Base-by-base conservation (phyloP, 2,113 vertebrate species). In the Trinectes maculatus region DNA sequence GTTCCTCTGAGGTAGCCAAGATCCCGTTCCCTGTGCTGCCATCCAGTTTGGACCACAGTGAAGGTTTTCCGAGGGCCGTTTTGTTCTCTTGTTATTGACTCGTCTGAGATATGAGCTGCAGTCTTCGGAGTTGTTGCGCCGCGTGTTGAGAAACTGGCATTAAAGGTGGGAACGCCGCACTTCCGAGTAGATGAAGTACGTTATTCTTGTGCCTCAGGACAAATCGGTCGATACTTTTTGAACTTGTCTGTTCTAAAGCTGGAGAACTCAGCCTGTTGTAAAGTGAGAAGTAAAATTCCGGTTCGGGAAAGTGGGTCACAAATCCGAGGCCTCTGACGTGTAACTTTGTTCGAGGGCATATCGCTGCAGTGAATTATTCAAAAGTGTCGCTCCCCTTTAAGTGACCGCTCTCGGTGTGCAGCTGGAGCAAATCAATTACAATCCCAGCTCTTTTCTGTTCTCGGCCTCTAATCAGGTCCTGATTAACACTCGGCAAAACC, bases 401-500 rank as follows among this genome's bases (percentile, higher is more conserved):
- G 51, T 62, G 51, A 83, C 69, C 73, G 73, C 82, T 84, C 56
- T 65, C 36, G 34, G 15, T 55, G 52, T 25, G 75, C 69, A 44
- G 49, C 55, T n/a, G 13, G 18, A 54, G 57, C 22, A 55, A 83
- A 87, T 82, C 74, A 84, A 79, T 87, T 80, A 79, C 58, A 77
- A 62, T 67, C 57, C 56, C 13, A 24, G 37, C 71, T 58, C 54
- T 47, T 76, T 59, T 79, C 54, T 52, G 39, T 64, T 56, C 51
- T 43, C 77, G 39, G 47, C 55, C 48, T 86, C 75, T 86, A 80
- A 90, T 90, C 75, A 84, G 83, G 52, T 73, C 22, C 59, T 90
- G 78, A 81, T 82, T 78, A 82, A 82, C 77, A 70, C 81, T 73
- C 47, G 71, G 83, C 42, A 67, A n/a, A 71, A 73, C 57, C 66